These are phyloP conservation scores for Dicaeum eximium DNA, from an alignment of 2,113 vertebrate species.

Conservation along the genomic window DNA sequence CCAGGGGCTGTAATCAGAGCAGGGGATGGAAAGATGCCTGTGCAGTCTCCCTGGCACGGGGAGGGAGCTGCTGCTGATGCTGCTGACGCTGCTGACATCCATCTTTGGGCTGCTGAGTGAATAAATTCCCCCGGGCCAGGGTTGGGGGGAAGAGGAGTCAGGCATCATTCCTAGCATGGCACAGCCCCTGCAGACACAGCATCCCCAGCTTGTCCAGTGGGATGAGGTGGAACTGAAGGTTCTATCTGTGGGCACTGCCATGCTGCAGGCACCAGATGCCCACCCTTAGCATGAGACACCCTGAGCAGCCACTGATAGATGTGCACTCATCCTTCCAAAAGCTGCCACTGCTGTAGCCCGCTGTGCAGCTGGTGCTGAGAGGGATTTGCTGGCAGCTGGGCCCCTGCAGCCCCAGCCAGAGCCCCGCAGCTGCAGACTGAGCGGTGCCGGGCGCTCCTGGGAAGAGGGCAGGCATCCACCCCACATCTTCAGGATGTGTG, in stretches of 20 bases:
- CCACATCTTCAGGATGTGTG: fast-evolving
- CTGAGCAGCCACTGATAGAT: background rate
- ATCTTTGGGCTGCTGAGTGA: background rate
- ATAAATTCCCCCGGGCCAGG: fast-evolving
- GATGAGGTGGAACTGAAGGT: background rate
- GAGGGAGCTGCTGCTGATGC: background rate
- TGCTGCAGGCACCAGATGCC: fast-evolving
- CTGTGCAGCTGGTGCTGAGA: fast-evolving
- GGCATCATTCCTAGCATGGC: fast-evolving
- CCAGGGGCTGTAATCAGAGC: background rate
- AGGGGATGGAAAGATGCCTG: background rate
- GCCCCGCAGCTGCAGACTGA: background rate
- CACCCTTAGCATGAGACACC: fast-evolving
- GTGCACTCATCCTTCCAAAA: fast-evolving
- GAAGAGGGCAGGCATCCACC: fast-evolving
- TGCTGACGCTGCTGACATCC: background rate
- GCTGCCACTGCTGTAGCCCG: fast-evolving
- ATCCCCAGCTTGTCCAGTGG: fast-evolving
- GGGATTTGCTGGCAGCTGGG: background rate
- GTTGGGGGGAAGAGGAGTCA: background rate
- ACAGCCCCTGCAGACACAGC: background rate
- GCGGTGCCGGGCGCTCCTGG: fast-evolving
- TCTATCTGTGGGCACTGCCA: fast-evolving
- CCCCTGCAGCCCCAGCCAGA: background rate
- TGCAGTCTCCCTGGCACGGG: background rate